These are phyloP conservation scores for Bujurquina vittata DNA, from an alignment of 2,113 vertebrate species.

Conservation along the genomic window DNA sequence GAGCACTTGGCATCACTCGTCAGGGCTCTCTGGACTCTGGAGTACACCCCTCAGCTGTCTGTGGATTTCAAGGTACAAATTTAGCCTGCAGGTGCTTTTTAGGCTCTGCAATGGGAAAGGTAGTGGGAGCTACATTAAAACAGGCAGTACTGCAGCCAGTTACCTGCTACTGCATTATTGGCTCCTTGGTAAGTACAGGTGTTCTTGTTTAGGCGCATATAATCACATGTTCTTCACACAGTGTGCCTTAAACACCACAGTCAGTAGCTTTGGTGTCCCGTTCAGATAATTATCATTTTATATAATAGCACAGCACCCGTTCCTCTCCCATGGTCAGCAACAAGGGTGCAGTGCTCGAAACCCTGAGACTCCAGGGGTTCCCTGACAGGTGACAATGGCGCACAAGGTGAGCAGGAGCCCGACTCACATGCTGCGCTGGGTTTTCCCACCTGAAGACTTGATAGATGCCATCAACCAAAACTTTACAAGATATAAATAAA, in stretches of 20 bases:
- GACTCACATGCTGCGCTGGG: neutral
- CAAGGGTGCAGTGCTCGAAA: neutral
- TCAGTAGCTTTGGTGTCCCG: neutral
- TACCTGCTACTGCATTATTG: neutral
- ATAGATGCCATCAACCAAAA: neutral
- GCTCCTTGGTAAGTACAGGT: neutral
- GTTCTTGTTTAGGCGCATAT: neutral
- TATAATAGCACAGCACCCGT: neutral
- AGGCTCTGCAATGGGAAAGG: neutral
- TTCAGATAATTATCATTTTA: neutral
- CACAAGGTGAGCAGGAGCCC: constrained; percentile 40
- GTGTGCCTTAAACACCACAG: neutral
- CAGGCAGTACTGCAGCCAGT: neutral
- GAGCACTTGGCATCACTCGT: constrained; percentile 88
- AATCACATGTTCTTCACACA: constrained; percentile 27
- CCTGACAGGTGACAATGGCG: constrained; percentile 39
- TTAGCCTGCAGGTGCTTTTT: neutral
- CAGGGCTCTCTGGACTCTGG: constrained; percentile 90
- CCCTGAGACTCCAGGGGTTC: constrained; percentile 15
- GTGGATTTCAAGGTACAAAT: constrained; percentile 91
- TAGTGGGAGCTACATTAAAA: neutral
- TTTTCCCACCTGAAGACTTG: neutral
- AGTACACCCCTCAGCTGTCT: constrained; percentile 92
- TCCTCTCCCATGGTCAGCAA: neutral
- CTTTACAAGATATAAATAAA: neutral